These are phyloP conservation scores for Rhabditophanes sp. DNA, from an alignment of 2,888 invertebrate genomes.

Conservation along the genomic window DNA sequence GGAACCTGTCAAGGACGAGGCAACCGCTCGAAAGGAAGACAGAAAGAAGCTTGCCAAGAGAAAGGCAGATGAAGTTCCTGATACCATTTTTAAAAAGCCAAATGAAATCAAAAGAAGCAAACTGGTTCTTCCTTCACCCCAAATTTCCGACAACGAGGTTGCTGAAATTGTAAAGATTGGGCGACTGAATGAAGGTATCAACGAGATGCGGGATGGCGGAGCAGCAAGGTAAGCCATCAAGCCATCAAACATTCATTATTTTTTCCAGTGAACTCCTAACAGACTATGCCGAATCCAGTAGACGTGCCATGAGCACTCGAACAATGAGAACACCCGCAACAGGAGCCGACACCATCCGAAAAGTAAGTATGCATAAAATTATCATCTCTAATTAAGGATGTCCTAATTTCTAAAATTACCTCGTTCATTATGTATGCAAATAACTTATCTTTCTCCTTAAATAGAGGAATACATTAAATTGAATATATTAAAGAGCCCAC, in stretches of 20 bases:
- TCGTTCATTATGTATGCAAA: too few relatives aligned
- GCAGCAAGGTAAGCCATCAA: neutral
- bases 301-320: slow-evolving; percentile 60
- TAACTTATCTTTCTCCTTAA: too few relatives aligned
- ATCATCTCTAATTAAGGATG: too few relatives aligned
- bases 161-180: slow-evolving; percentile 57
- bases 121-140: slow-evolving; percentile 82
- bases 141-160: slow-evolving; percentile 69
- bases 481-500: too few relatives aligned
- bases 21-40: slow-evolving; percentile 78
- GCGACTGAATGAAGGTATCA: slow-evolving; percentile 50
- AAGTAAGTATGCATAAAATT: slow-evolving; percentile 19
- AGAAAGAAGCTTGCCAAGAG: slow-evolving; percentile 78
- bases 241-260: neutral
- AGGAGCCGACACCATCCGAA: slow-evolving; percentile 29
- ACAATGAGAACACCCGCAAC: slow-evolving; percentile 55
- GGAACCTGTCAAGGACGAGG: slow-evolving; percentile 23
- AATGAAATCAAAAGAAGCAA: slow-evolving; percentile 51
- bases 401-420: too few relatives aligned
- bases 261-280: slow-evolving; percentile 57
- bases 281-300: slow-evolving; percentile 65
- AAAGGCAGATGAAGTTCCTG: slow-evolving; percentile 62
- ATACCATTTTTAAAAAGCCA: slow-evolving; percentile 47
- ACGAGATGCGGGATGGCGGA: slow-evolving; percentile 51
- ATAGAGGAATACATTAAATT: too few relatives aligned